Evolutionary conservation across 2,113 vertebrate species (phyloP), one percentile per base, ranked within the genome.

Genomic region (Corythaeola cristata): DNA sequence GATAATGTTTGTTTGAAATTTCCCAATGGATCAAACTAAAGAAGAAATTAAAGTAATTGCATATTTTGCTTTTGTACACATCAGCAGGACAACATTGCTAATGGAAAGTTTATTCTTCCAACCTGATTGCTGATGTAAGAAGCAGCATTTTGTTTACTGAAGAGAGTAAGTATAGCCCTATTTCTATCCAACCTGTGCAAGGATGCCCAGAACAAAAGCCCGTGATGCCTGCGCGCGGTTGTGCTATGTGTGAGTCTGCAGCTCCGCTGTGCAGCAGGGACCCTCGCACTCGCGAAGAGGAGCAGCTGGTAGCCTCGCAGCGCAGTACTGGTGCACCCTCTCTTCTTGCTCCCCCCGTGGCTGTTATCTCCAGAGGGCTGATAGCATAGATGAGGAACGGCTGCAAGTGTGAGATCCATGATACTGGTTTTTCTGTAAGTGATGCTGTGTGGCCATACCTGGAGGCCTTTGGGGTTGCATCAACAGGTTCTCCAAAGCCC

Each of bases 331-430:
- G 50, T 37, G 41, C 17, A n/a, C 23, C 12, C 10, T 7, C 53
- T 63, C 28, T 45, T 50, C 41, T n/a, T 50, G n/a, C 56, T 39
- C 26, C 41, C 7, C 47, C 22, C 0, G 15, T 9, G 27, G n/a
- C 69, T 72, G 14, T 41, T 27, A 0, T 45, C n/a, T 62, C 77
- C 53, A 15, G 19, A 20, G 47, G 11, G 39, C 33, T 67, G 59
- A 1, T 0, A 0, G 8, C 4, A 5, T 3, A 5, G 47, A 6
- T 33, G 33, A 66, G 53, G 20, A 71, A 7, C 0, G 0, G n/a
- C 71, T 26, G 27, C 37, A 47, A 33, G 14, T 13, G 6, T 0
- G 2, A 58, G 58, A 28, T 22, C 63, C 6, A 1, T 0, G 2
- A 12, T 30, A 8, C 3, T 16, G 41, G 11, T 72, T 35, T 35